phyloP scores from a whole-genome alignment of 2,797 vertebrate genomes.

The Iguana delicatissima region DNA sequence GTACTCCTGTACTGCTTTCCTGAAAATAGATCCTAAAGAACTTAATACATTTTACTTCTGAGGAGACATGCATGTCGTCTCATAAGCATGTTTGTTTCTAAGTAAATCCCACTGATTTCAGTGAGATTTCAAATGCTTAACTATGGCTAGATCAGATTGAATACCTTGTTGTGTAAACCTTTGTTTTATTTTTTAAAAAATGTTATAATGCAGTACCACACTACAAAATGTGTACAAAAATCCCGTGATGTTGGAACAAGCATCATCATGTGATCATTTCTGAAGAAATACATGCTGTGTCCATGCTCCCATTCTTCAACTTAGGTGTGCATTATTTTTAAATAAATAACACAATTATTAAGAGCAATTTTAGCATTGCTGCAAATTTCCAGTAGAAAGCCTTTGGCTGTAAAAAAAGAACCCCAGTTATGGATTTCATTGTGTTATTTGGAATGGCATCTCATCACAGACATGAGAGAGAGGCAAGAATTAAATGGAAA shows the following conservation, averaged over 20 bases:
- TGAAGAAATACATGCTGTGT: conserved; percentile 18
- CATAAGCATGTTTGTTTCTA: too few species aligned
- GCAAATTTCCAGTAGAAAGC: conserved; percentile 44
- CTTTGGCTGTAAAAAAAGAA: conserved; percentile 45
- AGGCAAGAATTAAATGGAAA: conserved; percentile 57
- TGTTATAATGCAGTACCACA: not conserved
- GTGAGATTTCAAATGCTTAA: not conserved
- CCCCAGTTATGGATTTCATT: conserved; percentile 51
- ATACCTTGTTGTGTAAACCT: not conserved
- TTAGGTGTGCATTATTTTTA: conserved; percentile 21
- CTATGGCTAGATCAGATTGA: not conserved
- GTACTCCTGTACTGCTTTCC: not conserved
- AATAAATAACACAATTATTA: conserved; percentile 35
- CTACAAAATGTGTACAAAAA: conserved; percentile 3
- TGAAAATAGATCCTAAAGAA: not conserved
- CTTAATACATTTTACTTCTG: too few species aligned
- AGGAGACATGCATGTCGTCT: too few species aligned
- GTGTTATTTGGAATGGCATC: conserved; percentile 48
- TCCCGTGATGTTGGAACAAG: conserved; percentile 34
- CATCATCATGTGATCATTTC: not conserved
- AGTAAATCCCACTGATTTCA: too few species aligned
- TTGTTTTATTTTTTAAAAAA: conserved; percentile 2
- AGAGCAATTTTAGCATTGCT: conserved; percentile 34
- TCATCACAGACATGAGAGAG: conserved; percentile 37
- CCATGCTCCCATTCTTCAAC: not conserved